A percentile compares a stretch with the other conserved stretches of the same genome.
Evolutionary conservation across 2,797 vertebrate genomes (phyloP).

Genomic region (Arrhamphus sclerolepis): DNA sequence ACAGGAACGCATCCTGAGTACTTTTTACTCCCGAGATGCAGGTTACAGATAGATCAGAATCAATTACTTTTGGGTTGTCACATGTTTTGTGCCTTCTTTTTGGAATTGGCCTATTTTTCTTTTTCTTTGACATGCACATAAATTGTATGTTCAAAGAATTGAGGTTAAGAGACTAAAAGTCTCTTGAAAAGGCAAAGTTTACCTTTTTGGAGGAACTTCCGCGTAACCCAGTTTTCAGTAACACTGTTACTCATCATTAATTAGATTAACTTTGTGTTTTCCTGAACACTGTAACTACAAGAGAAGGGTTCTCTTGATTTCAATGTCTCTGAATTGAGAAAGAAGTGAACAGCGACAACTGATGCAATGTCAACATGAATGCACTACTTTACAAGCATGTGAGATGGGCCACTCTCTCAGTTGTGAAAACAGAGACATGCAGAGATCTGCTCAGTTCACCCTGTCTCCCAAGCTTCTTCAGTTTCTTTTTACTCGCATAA

Average conservation of each 20-base stretch:
- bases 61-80: slow-evolving; percentile 16
- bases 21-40: slow-evolving; percentile 23
- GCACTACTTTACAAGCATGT: slow-evolving; percentile 56
- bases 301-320: slow-evolving; percentile 11
- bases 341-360: slow-evolving; percentile 16
- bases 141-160: neutral
- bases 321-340: neutral
- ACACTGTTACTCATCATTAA: slow-evolving; percentile 30
- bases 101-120: slow-evolving; percentile 11
- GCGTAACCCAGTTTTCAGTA: no score
- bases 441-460: slow-evolving; percentile 46
- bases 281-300: slow-evolving; percentile 2
- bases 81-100: slow-evolving; percentile 20
- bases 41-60: slow-evolving; percentile 19
- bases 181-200: no score
- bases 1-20: slow-evolving; percentile 8
- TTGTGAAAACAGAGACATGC: slow-evolving; percentile 62
- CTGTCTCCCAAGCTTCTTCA: slow-evolving; percentile 59
- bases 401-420: slow-evolving; percentile 42
- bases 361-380: slow-evolving; percentile 61
- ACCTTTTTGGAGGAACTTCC: no score
- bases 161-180: no score
- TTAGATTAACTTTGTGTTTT: slow-evolving; percentile 25
- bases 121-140: neutral
- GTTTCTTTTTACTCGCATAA: slow-evolving; percentile 54